Conservation (phyloP, 2,888 invertebrate species). For the Neuroscelio doddi region DNA sequence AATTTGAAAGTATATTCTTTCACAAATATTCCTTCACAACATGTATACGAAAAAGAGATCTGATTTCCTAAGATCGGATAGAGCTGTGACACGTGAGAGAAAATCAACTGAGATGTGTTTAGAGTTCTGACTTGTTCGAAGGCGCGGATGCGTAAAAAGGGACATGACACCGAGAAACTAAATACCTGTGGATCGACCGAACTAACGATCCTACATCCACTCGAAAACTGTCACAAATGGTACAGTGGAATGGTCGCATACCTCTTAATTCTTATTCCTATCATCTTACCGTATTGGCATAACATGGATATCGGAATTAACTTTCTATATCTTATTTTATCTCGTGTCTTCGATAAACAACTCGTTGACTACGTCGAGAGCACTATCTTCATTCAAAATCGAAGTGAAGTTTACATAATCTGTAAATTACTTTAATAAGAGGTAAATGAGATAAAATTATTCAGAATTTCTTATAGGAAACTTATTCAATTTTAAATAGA, state of each 20-base stretch:
- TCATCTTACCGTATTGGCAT: conserved; percentile 51
- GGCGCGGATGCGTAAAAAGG: conserved; percentile 70
- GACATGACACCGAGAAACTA: conserved; percentile 70
- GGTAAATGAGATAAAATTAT: not conserved
- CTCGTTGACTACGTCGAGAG: conserved; percentile 3
- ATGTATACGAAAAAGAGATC: conserved; percentile 32
- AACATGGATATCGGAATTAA: conserved; percentile 54
- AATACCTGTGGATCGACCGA: conserved; percentile 57
- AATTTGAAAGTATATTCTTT: not conserved
- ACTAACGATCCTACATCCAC: conserved; percentile 49
- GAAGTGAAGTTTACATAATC: conserved; percentile 1
- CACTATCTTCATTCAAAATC: conserved; percentile 19
- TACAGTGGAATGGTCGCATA: conserved; percentile 57
- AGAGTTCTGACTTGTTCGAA: conserved; percentile 65
- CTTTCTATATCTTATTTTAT: conserved; percentile 44
- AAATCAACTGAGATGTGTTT: conserved; percentile 62
- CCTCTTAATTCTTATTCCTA: conserved; percentile 64
- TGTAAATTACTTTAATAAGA: not conserved
- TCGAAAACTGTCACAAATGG: conserved; percentile 63
- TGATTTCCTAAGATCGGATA: conserved; percentile 53
- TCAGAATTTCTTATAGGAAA: no score
- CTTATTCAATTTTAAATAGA: no score
- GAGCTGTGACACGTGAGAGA: conserved; percentile 62
- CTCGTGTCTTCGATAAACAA: conserved; percentile 30
- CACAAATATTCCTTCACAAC: not conserved